Evolutionary conservation across 2,113 vertebrate genomes (phyloP).

Genomic region (Epinephelus moara): DNA sequence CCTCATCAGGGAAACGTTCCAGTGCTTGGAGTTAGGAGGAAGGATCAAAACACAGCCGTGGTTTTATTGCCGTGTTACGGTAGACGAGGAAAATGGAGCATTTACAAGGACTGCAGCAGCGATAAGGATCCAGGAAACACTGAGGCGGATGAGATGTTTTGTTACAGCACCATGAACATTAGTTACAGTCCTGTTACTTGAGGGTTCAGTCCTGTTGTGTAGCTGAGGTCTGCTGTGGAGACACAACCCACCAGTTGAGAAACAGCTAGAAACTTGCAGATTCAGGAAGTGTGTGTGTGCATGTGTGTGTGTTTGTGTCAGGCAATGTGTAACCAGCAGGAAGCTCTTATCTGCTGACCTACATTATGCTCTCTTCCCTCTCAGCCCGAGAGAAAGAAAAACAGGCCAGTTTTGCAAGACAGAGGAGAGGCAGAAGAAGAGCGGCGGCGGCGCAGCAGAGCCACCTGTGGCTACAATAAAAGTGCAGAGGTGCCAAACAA

Average conservation of each 20-base stretch:
- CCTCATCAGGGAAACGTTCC: slow-evolving; percentile 22
- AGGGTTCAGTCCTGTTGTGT: neutral
- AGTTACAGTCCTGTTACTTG: neutral
- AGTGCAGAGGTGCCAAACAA: slow-evolving; percentile 60
- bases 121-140: neutral
- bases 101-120: slow-evolving; percentile 1
- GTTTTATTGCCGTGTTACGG: neutral
- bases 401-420: slow-evolving; percentile 67
- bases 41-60: neutral
- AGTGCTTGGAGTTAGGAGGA: neutral
- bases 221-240: slow-evolving; percentile 20
- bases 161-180: neutral
- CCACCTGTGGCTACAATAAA: slow-evolving; percentile 72
- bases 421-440: slow-evolving; percentile 30
- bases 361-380: slow-evolving; percentile 76
- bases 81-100: neutral
- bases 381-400: slow-evolving; percentile 48
- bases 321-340: slow-evolving; percentile 79
- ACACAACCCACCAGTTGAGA: slow-evolving; percentile 37
- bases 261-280: slow-evolving; percentile 32
- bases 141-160: neutral
- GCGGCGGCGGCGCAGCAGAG: slow-evolving; percentile 21
- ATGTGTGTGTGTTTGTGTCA: slow-evolving; percentile 47
- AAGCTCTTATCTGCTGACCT: slow-evolving; percentile 82
- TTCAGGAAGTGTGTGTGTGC: slow-evolving; percentile 62